Evolutionary conservation across 2,888 invertebrate species (phyloP).

Genomic region (Dicranocentrus wangi): DNA sequence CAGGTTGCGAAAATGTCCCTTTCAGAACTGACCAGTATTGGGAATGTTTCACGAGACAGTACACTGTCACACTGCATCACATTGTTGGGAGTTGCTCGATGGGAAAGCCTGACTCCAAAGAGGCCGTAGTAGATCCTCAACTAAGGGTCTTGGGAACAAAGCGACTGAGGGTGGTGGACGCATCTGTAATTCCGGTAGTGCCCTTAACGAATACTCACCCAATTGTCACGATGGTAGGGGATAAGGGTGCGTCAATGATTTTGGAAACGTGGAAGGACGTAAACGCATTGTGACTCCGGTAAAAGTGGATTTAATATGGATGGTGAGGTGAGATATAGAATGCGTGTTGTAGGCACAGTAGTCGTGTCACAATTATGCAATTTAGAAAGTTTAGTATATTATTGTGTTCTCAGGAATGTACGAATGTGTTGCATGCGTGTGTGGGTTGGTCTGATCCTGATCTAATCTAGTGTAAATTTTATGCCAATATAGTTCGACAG

Average conservation of each 20-base stretch:
- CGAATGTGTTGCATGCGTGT: too few species aligned
- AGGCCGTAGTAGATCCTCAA: slow-evolving; percentile 66
- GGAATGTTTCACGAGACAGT: slow-evolving; percentile 66
- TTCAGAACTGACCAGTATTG: slow-evolving; percentile 66
- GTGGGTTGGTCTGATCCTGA: too few species aligned
- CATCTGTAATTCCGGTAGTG: slow-evolving; percentile 45
- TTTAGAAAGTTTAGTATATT: too few species aligned
- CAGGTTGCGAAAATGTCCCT: slow-evolving; percentile 66
- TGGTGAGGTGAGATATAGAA: too few species aligned
- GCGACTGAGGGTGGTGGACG: slow-evolving; percentile 65
- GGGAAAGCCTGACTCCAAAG: slow-evolving; percentile 39
- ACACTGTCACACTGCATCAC: slow-evolving; percentile 67
- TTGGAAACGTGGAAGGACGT: slow-evolving; percentile 25
- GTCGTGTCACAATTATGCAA: too few species aligned
- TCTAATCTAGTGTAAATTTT: too few species aligned
- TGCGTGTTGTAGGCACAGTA: too few species aligned
- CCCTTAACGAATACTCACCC: slow-evolving; percentile 51
- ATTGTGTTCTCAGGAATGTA: too few species aligned
- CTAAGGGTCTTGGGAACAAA: slow-evolving; percentile 62
- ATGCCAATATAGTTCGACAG: too few species aligned
- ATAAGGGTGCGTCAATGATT: slow-evolving; percentile 37
- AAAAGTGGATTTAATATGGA: too few species aligned
- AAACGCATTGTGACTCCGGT: slow-evolving; percentile 1
- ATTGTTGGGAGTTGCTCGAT: slow-evolving; percentile 62
- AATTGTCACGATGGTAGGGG: slow-evolving; percentile 35